phyloP scores from a whole-genome alignment of 2,888 invertebrate genomes.

The Meta bourneti region DNA sequence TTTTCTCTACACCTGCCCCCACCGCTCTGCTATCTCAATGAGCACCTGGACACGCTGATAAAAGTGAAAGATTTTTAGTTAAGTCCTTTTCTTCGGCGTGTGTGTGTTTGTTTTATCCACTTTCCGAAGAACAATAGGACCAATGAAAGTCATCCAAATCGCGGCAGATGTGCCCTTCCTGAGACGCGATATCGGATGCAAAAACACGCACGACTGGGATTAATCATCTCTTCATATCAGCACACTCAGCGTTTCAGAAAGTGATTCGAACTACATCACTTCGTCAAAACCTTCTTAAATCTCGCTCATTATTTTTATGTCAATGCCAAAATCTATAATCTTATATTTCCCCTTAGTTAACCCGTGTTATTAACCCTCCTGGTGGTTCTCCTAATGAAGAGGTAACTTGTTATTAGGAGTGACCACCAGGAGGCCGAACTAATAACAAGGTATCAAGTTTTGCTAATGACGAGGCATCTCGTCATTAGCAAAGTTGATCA shows the following conservation, averaged over 20 bases:
- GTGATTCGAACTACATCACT: too few relatives aligned
- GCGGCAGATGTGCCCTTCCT: not conserved
- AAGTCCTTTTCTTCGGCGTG: not conserved
- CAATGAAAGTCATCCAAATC: not conserved
- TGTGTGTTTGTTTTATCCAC: not conserved
- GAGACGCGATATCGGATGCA: not conserved
- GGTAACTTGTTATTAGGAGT: too few relatives aligned
- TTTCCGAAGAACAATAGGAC: not conserved
- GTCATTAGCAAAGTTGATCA: too few relatives aligned
- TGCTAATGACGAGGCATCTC: too few relatives aligned
- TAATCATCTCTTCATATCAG: not conserved
- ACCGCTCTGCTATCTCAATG: constrained; percentile 39
- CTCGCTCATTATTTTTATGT: too few relatives aligned
- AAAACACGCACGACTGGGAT: not conserved
- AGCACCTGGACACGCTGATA: constrained; percentile 67
- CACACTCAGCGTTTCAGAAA: not conserved
- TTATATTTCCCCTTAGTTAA: too few relatives aligned
- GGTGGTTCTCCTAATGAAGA: too few relatives aligned
- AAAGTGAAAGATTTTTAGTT: constrained; percentile 3
- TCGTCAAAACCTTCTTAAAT: too few relatives aligned
- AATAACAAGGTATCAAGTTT: too few relatives aligned
- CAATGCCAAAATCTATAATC: too few relatives aligned
- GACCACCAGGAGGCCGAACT: too few relatives aligned
- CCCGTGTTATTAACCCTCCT: too few relatives aligned
- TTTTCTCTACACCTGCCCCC: constrained; percentile 65